Evolutionary conservation across 2,797 vertebrate species (phyloP).

Genomic region (Neoniphon sammara): DNA sequence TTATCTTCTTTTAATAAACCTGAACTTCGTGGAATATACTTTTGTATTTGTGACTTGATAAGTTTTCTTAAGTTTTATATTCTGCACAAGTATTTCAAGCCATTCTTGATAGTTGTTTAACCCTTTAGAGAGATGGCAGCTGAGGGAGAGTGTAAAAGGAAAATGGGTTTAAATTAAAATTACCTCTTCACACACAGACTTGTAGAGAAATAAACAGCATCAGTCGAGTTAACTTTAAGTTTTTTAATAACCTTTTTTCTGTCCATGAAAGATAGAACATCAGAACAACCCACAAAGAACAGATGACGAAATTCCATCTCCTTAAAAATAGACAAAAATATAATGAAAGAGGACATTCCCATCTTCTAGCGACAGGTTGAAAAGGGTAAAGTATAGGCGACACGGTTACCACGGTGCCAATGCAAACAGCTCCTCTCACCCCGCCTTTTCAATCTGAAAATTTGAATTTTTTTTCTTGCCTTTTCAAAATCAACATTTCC

Average conservation of each 20-base stretch:
- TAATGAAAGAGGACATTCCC: conserved; percentile 72
- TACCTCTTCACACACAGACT: not conserved
- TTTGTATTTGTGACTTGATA: conserved; percentile 76
- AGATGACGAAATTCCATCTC: conserved; percentile 80
- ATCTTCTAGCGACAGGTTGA: conserved; percentile 70
- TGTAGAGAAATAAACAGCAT: not conserved
- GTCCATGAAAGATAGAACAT: conserved; percentile 85
- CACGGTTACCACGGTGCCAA: conserved; percentile 70
- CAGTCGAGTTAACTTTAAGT: conserved; percentile 50
- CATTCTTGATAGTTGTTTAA: no score
- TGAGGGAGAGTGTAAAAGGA: no score
- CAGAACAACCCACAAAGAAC: conserved; percentile 84
- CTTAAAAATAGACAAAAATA: conserved; percentile 81
- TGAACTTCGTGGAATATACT: conserved; percentile 64
- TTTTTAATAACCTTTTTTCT: conserved; percentile 81
- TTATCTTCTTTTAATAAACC: conserved; percentile 51
- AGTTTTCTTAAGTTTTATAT: conserved; percentile 76
- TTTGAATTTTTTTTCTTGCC: conserved; percentile 48
- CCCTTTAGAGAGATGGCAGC: no score
- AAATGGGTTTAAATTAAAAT: no score
- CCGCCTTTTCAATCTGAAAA: conserved; percentile 60
- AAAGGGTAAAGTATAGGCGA: conserved; percentile 77
- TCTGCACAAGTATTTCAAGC: not conserved
- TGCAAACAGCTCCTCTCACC: conserved; percentile 47
- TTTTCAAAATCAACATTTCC: conserved; percentile 72